phyloP scores from a whole-genome alignment of 2,888 invertebrate genomes.

The Sarcophaga caerulescens region DNA sequence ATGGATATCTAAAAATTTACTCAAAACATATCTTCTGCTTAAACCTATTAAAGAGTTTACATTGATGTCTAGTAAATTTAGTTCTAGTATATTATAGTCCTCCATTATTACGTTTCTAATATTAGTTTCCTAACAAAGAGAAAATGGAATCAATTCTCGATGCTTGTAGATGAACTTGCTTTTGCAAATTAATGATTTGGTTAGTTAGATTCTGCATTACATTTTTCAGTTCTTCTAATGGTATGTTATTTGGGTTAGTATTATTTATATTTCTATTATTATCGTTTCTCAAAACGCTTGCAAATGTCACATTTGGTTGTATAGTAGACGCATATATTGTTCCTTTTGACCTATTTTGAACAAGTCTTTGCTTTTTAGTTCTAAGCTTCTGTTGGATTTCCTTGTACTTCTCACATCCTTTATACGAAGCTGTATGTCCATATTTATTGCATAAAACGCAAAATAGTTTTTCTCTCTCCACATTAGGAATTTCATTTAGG shows the following conservation, averaged over 20 bases:
- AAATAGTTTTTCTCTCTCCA: background rate
- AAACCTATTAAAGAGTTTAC: background rate
- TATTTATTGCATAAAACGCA: constrained; percentile 10
- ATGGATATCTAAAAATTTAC: background rate
- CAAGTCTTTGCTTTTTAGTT: background rate
- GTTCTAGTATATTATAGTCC: too few species aligned
- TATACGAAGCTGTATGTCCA: constrained; percentile 7
- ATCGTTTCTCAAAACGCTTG: too few species aligned
- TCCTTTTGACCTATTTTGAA: background rate
- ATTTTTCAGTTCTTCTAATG: too few species aligned
- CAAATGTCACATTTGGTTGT: too few species aligned
- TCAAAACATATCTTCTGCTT: constrained; percentile 5
- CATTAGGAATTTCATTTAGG: too few species aligned
- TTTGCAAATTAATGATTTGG: background rate
- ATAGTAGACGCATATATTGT: too few species aligned
- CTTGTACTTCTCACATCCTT: background rate
- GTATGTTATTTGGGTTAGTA: too few species aligned
- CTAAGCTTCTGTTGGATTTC: background rate
- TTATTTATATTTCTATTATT: too few species aligned
- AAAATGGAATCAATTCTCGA: background rate
- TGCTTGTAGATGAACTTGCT: background rate
- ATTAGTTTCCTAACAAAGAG: constrained; percentile 1
- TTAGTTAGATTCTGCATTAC: background rate
- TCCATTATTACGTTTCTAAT: too few species aligned
- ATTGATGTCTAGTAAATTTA: background rate